Percentiles rank a stretch among this genome's conserved stretches.
phyloP scores from a whole-genome alignment of 2,797 vertebrate genomes.

The Clarias platycephalus region DNA sequence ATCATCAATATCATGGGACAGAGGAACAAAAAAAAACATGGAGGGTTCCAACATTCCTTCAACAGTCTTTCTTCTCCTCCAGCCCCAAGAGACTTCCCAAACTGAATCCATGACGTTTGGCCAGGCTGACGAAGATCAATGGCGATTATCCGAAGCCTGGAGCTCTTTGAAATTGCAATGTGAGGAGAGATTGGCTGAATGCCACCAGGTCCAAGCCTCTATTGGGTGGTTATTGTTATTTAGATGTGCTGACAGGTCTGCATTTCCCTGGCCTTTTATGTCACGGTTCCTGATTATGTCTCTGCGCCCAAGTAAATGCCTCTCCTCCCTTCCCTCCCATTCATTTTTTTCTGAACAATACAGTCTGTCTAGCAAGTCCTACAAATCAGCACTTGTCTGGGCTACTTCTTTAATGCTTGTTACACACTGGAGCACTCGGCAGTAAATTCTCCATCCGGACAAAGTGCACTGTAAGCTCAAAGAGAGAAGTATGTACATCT shows the following conservation, averaged over 20 bases:
- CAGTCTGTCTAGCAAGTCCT: constrained; percentile 19
- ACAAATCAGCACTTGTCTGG: constrained; percentile 47
- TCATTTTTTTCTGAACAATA: constrained; percentile 34
- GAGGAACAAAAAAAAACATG: background rate
- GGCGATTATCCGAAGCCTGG: constrained; percentile 66
- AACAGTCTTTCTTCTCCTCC: constrained; percentile 26
- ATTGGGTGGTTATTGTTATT: constrained; percentile 58
- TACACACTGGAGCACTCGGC: constrained; percentile 23
- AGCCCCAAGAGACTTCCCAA: constrained; percentile 45
- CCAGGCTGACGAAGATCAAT: constrained; percentile 62
- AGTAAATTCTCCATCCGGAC: constrained; percentile 40
- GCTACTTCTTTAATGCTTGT: constrained; percentile 38
- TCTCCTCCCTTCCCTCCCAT: constrained; percentile 7
- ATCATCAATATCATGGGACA: background rate
- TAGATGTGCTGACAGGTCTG: constrained; percentile 56
- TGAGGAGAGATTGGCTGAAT: constrained; percentile 67
- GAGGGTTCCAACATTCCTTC: constrained; percentile 3
- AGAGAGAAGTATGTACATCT: constrained; percentile 30
- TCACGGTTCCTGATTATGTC: constrained; percentile 48
- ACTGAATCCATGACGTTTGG: constrained; percentile 50
- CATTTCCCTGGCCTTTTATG: constrained; percentile 49
- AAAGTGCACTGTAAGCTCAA: constrained; percentile 31
- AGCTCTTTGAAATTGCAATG: constrained; percentile 70
- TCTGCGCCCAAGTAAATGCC: constrained; percentile 47
- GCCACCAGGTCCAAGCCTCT: constrained; percentile 49